A percentile compares a stretch with the other conserved stretches of the same genome.
These are phyloP conservation scores for Danaus melanippus DNA, from an alignment of 1,140 invertebrate genomes.

Conservation along the genomic window DNA sequence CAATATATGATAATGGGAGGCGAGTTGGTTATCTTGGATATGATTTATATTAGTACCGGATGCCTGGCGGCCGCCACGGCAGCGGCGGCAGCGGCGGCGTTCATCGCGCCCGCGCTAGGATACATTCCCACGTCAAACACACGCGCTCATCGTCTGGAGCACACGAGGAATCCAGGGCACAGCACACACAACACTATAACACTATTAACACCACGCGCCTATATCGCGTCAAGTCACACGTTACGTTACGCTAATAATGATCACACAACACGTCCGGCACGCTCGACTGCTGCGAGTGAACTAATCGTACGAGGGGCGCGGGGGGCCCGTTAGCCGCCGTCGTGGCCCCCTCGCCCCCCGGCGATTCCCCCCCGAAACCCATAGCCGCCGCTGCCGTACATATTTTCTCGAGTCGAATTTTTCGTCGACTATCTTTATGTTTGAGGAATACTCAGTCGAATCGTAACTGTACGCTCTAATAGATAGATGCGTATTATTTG, in stretches of 20 bases:
- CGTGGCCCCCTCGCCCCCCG: slow-evolving; percentile 26
- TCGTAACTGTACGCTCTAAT: slow-evolving; percentile 67
- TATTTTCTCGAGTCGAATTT: slow-evolving; percentile 70
- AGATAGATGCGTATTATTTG: slow-evolving; percentile 59
- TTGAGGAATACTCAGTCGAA: slow-evolving; percentile 68
- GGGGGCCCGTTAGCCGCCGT: slow-evolving; percentile 23
- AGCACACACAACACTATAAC: slow-evolving; percentile 59
- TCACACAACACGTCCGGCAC: slow-evolving; percentile 28
- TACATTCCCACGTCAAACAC: slow-evolving; percentile 69
- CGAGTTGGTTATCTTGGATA: slow-evolving; percentile 20
- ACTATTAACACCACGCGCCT: slow-evolving; percentile 49
- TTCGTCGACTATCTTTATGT: slow-evolving; percentile 68
- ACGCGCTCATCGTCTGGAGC: slow-evolving; percentile 50
- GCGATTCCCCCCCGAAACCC: slow-evolving; percentile 36
- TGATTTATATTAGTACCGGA: slow-evolving; percentile 49
- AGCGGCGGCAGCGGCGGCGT: slow-evolving; percentile 70
- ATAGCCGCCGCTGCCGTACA: slow-evolving; percentile 64
- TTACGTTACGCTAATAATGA: slow-evolving; percentile 27
- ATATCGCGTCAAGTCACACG: slow-evolving; percentile 51
- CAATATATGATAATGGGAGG: slow-evolving; percentile 19
- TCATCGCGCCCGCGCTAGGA: slow-evolving; percentile 71
- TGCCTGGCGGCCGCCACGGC: slow-evolving; percentile 71
- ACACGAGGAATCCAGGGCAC: slow-evolving; percentile 49
- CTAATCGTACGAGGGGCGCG: slow-evolving; percentile 32
- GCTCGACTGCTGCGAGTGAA: slow-evolving; percentile 38